Conservation (phyloP, 2,113 vertebrate species). For the Bubo blakistoni region DNA sequence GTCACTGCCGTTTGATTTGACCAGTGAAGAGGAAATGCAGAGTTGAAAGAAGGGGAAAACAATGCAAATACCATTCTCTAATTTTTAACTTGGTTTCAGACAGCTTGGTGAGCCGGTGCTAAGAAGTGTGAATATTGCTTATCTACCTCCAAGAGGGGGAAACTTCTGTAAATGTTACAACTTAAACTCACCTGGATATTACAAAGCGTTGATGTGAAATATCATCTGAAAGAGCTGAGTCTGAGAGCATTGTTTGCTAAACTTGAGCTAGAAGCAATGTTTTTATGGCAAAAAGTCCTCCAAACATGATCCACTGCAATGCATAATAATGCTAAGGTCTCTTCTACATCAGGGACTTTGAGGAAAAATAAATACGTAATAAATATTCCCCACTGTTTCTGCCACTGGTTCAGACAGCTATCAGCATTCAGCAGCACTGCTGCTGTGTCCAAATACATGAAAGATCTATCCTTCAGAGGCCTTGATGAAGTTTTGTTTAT, state of each 20-base stretch:
- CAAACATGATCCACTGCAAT: rapidly evolving
- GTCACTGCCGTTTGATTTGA: conserved; percentile 14
- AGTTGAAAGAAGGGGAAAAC: not conserved
- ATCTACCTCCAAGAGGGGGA: not conserved
- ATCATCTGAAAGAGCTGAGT: not conserved
- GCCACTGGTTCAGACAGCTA: not conserved
- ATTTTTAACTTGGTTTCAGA: not conserved
- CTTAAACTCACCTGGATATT: not conserved
- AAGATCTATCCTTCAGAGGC: not conserved
- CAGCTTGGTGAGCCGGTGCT: not conserved
- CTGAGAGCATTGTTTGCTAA: not conserved
- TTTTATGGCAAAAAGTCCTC: not conserved
- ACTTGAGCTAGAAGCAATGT: not conserved
- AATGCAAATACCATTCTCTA: not conserved
- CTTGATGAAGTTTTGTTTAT: not conserved
- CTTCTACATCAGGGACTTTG: not conserved
- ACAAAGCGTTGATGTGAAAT: not conserved
- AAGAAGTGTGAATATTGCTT: not conserved
- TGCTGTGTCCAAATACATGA: not conserved
- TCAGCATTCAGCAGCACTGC: not conserved
- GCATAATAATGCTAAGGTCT: not conserved
- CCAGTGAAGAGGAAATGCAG: conserved; percentile 1
- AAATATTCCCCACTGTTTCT: not conserved
- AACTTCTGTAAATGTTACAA: not conserved
- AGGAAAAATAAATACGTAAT: not conserved